phyloP scores from a whole-genome alignment of 2,888 invertebrate genomes.

The Catocala nupta region DNA sequence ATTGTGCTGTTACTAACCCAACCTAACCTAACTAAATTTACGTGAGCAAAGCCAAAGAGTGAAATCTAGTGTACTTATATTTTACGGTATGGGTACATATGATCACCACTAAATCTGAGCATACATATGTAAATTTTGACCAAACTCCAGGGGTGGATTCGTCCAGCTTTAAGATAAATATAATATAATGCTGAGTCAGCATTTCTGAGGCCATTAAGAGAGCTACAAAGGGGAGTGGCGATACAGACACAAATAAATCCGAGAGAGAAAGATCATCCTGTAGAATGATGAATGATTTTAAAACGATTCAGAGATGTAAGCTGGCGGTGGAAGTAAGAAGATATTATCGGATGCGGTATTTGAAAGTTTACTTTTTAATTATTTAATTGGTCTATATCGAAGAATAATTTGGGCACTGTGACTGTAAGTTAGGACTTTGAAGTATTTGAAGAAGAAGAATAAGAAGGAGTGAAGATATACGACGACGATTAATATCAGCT shows the following conservation, averaged over 20 bases:
- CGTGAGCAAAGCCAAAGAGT: no score
- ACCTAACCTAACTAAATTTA: no score
- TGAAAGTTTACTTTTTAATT: not conserved
- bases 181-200: slow-evolving; percentile 58
- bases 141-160: slow-evolving; percentile 33
- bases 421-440: no score
- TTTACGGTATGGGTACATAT: no score
- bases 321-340: slow-evolving; percentile 1
- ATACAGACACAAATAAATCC: slow-evolving; percentile 77
- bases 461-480: no score
- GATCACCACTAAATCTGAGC: no score
- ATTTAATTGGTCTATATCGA: not conserved
- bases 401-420: not conserved
- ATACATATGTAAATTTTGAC: slow-evolving; percentile 38
- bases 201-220: slow-evolving; percentile 67
- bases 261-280: slow-evolving; percentile 65
- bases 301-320: slow-evolving; percentile 65
- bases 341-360: slow-evolving; percentile 22
- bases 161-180: slow-evolving; percentile 40
- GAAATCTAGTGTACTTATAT: no score
- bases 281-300: slow-evolving; percentile 80
- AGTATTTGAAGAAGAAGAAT: no score
- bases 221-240: slow-evolving; percentile 66
- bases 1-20: no score
- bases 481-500: no score